phyloP scores from a whole-genome alignment of 1,140 invertebrate species.

The Planococcus citri region DNA sequence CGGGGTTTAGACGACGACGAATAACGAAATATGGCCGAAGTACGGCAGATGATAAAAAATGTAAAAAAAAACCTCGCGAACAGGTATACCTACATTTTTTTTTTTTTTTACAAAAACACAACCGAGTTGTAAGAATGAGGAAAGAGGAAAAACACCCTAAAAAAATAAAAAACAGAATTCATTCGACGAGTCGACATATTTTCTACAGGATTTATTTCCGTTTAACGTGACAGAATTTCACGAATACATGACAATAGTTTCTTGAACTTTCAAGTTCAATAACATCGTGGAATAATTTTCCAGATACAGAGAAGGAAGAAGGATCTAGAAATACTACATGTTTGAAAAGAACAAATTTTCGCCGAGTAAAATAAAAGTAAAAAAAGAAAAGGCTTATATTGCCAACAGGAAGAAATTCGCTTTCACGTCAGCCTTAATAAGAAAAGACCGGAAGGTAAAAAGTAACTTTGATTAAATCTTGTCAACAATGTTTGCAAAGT shows the following conservation, averaged over 20 bases:
- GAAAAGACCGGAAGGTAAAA: conserved; percentile 5
- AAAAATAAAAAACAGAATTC: too few species aligned
- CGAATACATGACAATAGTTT: too few species aligned
- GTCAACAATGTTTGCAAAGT: neutral
- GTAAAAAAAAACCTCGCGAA: neutral
- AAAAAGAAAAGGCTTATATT: neutral
- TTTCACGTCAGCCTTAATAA: neutral
- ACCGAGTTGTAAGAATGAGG: too few species aligned
- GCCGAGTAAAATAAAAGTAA: neutral
- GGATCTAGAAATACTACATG: too few species aligned
- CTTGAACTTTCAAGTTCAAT: too few species aligned
- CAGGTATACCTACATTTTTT: too few species aligned
- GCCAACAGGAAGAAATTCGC: neutral
- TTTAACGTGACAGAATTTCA: neutral
- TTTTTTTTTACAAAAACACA: too few species aligned
- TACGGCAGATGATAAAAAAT: neutral
- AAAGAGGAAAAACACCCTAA: too few species aligned
- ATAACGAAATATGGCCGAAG: neutral
- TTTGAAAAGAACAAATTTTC: neutral
- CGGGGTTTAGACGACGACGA: neutral
- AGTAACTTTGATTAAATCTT: conserved; percentile 8
- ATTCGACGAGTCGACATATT: too few species aligned
- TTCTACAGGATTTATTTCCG: neutral
- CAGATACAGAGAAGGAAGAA: too few species aligned
- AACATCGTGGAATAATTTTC: too few species aligned